Evolutionary conservation across 2,888 invertebrate species (phyloP), one percentile per base, ranked within the genome.

Genomic region (Andrena praecox): DNA sequence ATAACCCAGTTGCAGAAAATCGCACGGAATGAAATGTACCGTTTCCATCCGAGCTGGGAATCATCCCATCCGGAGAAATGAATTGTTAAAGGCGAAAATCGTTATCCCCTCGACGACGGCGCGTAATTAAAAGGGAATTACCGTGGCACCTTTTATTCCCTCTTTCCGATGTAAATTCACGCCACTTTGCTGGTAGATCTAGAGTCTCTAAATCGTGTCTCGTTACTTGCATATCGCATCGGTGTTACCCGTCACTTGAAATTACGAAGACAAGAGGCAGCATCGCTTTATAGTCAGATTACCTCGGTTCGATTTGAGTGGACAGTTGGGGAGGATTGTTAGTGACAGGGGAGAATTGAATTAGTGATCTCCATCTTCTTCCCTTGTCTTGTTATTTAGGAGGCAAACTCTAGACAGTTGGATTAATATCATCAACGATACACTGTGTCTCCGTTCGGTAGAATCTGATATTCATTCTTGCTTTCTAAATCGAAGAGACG

Each of bases 201-300:
- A 5, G 7, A 42, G 8, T 31, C 29, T 2, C 10, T 24, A 52
- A 66, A 52, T 70, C 12, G 12, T 12, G 0, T 27, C 8, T n/a
- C 7, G 70, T 62, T 62, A 52, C 35, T 52, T 16, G 27, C 2
- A 20, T 27, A 42, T 70, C 54, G 59, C 35, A 68, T 59, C 42
- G 20, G 8, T 60, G 74, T 68, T 60, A 64, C 64, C 29, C 20
- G 69, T 73, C 86, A 60, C 54, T 64, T 64, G 84, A 75, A 75
- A 77, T 80, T 77, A 72, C 33, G 60, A 50, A 29, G 60, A 54
- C 56, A 10, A 50, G 50, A 67, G 42, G 20, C 29, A 54, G n/a
- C 50, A 52, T 33, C 75, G 73, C 81, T 81, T 81, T 78, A 78
- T 76, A 74, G 85, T 84, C 84, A 60, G 72, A 77, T 75, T 87